Base-by-base conservation (phyloP, 2,797 vertebrate genomes). In the Chloroceryle amazona region DNA sequence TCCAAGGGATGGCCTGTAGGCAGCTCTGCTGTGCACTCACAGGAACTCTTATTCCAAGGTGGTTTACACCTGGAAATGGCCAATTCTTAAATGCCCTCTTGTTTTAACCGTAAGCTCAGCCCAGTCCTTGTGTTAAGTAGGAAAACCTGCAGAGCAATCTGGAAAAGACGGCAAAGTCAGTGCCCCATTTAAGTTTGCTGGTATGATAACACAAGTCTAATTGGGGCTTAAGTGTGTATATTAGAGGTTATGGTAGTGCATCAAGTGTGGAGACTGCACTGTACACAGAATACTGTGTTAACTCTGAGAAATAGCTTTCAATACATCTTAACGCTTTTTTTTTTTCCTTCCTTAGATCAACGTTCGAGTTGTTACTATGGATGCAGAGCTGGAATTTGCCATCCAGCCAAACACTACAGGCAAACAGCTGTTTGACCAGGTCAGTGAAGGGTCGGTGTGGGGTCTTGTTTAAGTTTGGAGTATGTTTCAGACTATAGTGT, bases 361-460 rank as follows among this genome's bases (percentile, higher is more conserved):
- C 8, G 99, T 99, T 93, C 99, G 99, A 51, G 99, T 99, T 97
- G 99, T 99, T 96, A 99, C 99, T 91, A 98, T 99, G 99, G 99
- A 99, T 74, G 99, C 99, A 7, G 99, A 99, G 98, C 98, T 99
- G 99, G 99, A 99, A 97, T 99, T 99, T 84, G 99, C 99, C 96
- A 99, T 99, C 98, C 99, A 99, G 98, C 99, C 99, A 75, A 99
- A 98, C 92, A 99, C 99, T 68, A 99, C 99, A 2, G 99, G 99
- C 95, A 99, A 99, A 58, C 99, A 99, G 97, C 98, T 99, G 51
- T 99, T 99, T 95, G 99, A 99, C 90, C 99, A 99, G 99, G 99
- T 99, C 95, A 82, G 98, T 98, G 67, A n/a, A 39, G 78, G 66
- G 35, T 62, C 79, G 46, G 39, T 63, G 8, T 12, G 70, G 92